Evolutionary conservation across 2,113 vertebrate species (phyloP).

Genomic region (Vulpes vulpes): DNA sequence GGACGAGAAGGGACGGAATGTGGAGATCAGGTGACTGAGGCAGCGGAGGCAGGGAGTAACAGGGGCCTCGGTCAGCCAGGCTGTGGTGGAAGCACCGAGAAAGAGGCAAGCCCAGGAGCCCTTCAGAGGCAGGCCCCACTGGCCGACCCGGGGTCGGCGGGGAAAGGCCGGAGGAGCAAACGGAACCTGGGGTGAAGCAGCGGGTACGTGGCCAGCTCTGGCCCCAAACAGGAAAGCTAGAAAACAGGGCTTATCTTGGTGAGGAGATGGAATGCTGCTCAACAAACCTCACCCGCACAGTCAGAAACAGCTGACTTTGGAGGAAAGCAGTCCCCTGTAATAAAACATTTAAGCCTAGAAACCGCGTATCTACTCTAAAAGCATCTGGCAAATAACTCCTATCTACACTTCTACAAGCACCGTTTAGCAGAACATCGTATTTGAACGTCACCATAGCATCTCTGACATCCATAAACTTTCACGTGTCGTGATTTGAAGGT

Average conservation of each 20-base stretch:
- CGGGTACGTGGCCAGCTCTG: background rate
- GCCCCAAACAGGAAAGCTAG: background rate
- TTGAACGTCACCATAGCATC: background rate
- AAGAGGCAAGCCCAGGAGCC: background rate
- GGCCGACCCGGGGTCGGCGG: background rate
- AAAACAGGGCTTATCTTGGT: background rate
- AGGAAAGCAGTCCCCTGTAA: background rate
- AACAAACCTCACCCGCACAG: background rate
- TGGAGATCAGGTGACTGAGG: accelerated
- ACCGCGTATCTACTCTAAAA: slow-evolving; percentile 44
- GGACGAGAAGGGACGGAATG: background rate
- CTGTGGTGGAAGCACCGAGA: too few relatives aligned
- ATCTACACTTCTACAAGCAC: background rate
- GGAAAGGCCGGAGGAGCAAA: background rate
- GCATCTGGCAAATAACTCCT: background rate
- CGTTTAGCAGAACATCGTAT: background rate
- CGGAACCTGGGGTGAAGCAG: background rate
- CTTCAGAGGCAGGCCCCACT: background rate
- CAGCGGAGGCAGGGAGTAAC: background rate
- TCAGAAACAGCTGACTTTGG: background rate
- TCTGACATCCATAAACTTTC: background rate
- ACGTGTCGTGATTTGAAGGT: background rate
- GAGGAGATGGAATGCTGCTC: background rate
- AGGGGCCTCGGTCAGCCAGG: background rate
- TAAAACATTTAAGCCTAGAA: slow-evolving; percentile 34